A percentile compares a stretch with the other conserved stretches of the same genome.
phyloP scores from a whole-genome alignment of 2,113 vertebrate genomes.

The Dipodomys ordii region DNA sequence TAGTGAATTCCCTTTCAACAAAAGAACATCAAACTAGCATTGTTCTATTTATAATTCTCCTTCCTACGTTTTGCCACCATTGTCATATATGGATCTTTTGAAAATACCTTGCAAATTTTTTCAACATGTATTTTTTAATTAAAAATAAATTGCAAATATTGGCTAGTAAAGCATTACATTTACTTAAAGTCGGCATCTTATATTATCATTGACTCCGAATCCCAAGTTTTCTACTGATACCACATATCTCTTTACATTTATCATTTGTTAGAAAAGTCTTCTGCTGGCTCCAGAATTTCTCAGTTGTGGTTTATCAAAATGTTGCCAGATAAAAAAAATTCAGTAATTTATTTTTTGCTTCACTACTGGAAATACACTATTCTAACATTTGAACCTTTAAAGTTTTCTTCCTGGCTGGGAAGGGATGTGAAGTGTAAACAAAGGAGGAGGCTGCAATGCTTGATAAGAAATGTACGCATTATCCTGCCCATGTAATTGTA shows the following conservation, averaged over 20 bases:
- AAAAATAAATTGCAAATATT: neutral
- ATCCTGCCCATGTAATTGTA: too few relatives aligned
- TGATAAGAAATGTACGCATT: too few relatives aligned
- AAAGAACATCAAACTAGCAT: rapidly evolving
- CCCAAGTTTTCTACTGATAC: neutral
- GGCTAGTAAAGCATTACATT: neutral
- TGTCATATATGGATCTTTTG: neutral
- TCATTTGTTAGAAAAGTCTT: rapidly evolving
- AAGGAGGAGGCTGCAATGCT: too few relatives aligned
- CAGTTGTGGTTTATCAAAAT: neutral
- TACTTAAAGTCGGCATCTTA: neutral
- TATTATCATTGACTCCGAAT: neutral
- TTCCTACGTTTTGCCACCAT: neutral
- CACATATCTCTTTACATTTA: neutral
- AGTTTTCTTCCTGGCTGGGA: neutral
- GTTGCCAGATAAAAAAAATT: neutral
- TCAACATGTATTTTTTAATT: neutral
- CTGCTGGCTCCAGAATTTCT: neutral
- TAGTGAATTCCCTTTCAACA: neutral
- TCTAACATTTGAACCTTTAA: neutral
- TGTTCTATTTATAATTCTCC: neutral
- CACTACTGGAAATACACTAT: neutral
- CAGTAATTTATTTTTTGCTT: neutral
- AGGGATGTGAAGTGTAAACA: too few relatives aligned
- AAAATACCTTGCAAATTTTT: neutral